Evolutionary conservation across 2,888 invertebrate species (phyloP), one percentile per base, ranked within the genome.

Genomic region (Pseudoips prasinana): DNA sequence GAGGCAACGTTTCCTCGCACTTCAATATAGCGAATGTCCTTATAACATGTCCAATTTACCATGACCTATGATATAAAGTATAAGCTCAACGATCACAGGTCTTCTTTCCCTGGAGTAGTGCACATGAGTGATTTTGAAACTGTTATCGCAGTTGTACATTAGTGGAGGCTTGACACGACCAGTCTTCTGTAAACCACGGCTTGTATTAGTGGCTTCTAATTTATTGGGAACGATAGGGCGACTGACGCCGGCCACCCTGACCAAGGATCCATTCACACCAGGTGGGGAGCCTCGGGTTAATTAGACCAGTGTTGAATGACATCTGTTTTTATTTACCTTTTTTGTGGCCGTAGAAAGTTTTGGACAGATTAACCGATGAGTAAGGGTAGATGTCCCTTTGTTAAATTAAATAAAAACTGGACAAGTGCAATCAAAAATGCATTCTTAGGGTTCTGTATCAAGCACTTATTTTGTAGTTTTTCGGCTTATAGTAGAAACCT

Each of bases 121-220:
- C 64, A 77, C 77, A 78, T 80, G 73, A 71, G 80, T 77, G 78
- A 65, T 80, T 74, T 84, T 84, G 84, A 83, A 80, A 65, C 75
- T 76, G 80, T 84, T 87, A 87, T 87, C 86, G 68, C 55, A 57
- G 76, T 73, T 72, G 80, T 87, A 85, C 85, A 87, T 87, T 87
- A 87, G 85, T 80, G 75, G 72, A 65, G 73, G 72, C 73, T 77
- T 84, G 86, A 85, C 86, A 80, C 73, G 75, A 64, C 79, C 80
- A 84, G 86, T 86, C 85, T 85, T 81, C 87, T 86, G 87, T 87
- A 76, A 81, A 75, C 73, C 76, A 76, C 68, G 70, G 74, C 78
- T 81, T 85, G 85, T 86, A 82, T 87, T 87, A 88, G 84, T 76
- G 80, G 80, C 78, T 79, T 67, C 83, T 88, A 88, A 88, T 88